Percentiles rank a stretch among this genome's conserved stretches.
phyloP scores from a whole-genome alignment of 2,797 vertebrate genomes.

The Chrysocyon brachyurus region DNA sequence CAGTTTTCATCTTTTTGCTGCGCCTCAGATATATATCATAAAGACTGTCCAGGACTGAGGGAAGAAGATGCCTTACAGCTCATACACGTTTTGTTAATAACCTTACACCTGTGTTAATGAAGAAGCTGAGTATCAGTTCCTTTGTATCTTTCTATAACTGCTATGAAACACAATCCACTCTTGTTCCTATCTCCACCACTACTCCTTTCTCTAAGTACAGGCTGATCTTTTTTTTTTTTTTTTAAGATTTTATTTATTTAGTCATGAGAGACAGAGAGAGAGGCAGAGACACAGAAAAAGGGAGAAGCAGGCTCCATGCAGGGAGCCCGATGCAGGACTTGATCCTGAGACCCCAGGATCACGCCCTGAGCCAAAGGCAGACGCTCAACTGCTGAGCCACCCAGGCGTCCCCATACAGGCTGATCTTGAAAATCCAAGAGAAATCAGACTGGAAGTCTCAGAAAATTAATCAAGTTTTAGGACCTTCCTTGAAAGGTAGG shows the following conservation, averaged over 20 bases:
- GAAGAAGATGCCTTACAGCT: not conserved
- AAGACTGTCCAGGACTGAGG: not conserved
- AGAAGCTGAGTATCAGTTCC: not conserved
- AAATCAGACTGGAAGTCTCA: not conserved
- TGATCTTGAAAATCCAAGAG: not conserved
- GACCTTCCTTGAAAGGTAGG: not conserved
- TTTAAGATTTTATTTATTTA: too few relatives aligned
- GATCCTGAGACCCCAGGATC: too few relatives aligned
- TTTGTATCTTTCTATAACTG: not conserved
- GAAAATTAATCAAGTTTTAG: not conserved
- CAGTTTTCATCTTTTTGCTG: slow-evolving; percentile 12
- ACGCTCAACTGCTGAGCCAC: too few relatives aligned
- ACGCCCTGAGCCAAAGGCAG: too few relatives aligned
- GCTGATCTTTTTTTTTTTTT: not conserved
- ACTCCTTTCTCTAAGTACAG: not conserved
- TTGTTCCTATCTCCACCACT: not conserved
- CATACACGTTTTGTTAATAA: not conserved
- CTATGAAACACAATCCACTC: not conserved
- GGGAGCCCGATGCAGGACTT: too few relatives aligned
- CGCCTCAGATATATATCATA: not conserved
- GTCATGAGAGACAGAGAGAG: too few relatives aligned
- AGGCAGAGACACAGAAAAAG: too few relatives aligned
- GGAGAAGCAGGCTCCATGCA: too few relatives aligned
- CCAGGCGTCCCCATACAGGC: not conserved
- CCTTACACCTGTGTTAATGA: not conserved